phyloP scores from a whole-genome alignment of 2,888 invertebrate species.

The Adelphocoris suturalis region DNA sequence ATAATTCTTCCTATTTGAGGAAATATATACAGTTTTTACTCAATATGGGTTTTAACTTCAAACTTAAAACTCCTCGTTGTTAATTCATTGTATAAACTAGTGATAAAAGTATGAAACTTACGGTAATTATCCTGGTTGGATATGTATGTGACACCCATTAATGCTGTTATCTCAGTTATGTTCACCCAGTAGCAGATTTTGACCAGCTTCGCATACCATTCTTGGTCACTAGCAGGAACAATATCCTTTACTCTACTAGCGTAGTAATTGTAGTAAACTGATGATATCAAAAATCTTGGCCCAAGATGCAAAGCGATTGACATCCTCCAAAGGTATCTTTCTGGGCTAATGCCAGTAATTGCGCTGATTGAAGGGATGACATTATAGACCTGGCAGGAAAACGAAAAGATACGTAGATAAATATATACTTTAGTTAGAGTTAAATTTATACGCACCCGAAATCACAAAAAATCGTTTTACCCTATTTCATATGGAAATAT shows the following conservation, averaged over 20 bases:
- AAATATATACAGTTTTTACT: too few relatives aligned
- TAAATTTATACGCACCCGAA: too few relatives aligned
- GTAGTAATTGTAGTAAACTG: constrained; percentile 91
- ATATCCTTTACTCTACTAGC: constrained; percentile 82
- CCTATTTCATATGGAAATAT: too few relatives aligned
- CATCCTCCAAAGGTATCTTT: constrained; percentile 94
- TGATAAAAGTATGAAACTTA: constrained; percentile 80
- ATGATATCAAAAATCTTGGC: constrained; percentile 92
- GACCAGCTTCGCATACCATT: constrained; percentile 78
- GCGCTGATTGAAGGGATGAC: constrained; percentile 97
- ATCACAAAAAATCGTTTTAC: too few relatives aligned
- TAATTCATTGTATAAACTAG: too few relatives aligned
- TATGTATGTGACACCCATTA: constrained; percentile 95
- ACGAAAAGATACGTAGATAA: too few relatives aligned
- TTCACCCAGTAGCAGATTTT: constrained; percentile 90
- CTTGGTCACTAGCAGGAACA: constrained; percentile 66
- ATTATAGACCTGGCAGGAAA: constrained; percentile 88
- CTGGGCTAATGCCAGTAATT: constrained; percentile 95
- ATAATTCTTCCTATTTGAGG: too few relatives aligned
- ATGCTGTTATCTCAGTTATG: constrained; percentile 89
- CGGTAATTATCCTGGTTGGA: constrained; percentile 97
- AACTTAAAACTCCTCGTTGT: too few relatives aligned
- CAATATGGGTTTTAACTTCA: too few relatives aligned
- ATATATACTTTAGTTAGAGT: too few relatives aligned
- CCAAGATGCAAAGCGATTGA: constrained; percentile 95